Base-by-base conservation (phyloP, 2,797 vertebrate species). In the Pogoniulus pusillus region DNA sequence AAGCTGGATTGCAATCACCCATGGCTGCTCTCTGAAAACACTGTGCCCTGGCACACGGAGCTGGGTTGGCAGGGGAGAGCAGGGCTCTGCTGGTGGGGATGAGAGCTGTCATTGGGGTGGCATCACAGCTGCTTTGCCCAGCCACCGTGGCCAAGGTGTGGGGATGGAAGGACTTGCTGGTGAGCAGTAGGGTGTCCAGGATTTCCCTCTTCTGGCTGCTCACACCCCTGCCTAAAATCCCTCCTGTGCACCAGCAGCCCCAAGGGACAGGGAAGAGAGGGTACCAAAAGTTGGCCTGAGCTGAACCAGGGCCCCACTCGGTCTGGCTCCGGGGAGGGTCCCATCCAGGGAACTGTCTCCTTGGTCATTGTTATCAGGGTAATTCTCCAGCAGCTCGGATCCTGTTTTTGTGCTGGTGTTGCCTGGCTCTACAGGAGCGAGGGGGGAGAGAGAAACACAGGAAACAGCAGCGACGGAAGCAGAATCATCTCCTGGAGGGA, bases 351-450 rank as follows among this genome's bases (percentile, higher is more conserved):
- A 34, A 87, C 85, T 93, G 89, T 96, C 95, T 96, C 79, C 90
- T 94, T 17, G 57, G 82, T 72, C 91, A 93, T 96, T 96, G 93
- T 96, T 96, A 95, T 95, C 93, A 64, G 92, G 47, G 79, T 91
- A 87, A 70, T 92, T 94, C 93, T 91, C 53, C 78, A 94, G 90
- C 91, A 93, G 71, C 86, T 96, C 1, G n/a, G 93, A 96, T 97
- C 96, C 96, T 96, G 96, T 96, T 96, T 97, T 96, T 94, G 90
- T 96, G 88, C 70, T 32, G 54, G 80, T 93, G 90, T 89, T 95
- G 94, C 93, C 82, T 92, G 88, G 79, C 91, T 73, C 81, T 94
- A 66, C 12, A 0, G 91, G 90, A 85, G 78, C 4, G 62, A 92
- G 91, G 22, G 55, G 92, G 90, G 83, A 84, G 86, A 88, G 82